Percentiles rank a stretch among this genome's conserved stretches.
Evolutionary conservation across 2,888 invertebrate genomes (phyloP).

Genomic region (Melinaea marsaeus): DNA sequence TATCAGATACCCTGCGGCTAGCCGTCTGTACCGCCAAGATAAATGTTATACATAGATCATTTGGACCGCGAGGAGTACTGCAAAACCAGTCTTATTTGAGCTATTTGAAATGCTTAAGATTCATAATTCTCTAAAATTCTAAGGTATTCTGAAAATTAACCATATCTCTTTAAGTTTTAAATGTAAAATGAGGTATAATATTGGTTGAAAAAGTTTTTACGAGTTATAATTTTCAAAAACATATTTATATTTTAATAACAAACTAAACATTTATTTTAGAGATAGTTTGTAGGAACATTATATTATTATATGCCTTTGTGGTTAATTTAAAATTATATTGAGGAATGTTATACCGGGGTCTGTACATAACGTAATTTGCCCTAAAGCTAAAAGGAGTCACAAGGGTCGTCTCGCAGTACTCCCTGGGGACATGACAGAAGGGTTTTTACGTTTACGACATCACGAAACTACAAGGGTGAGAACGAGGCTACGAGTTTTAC

Average conservation of each 20-base stretch:
- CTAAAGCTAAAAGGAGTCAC: constrained; percentile 4
- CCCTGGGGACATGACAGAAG: constrained; percentile 14
- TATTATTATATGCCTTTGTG: not conserved
- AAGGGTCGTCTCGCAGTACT: constrained; percentile 4
- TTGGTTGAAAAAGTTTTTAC: too few species aligned
- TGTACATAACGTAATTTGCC: not conserved
- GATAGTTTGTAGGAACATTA: too few species aligned
- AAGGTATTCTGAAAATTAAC: too few species aligned
- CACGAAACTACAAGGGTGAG: constrained; percentile 9
- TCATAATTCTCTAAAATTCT: not conserved
- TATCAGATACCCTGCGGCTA: constrained; percentile 6
- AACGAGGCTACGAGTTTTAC: not conserved
- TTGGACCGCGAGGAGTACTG: not conserved
- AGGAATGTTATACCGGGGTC: not conserved
- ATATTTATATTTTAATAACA: too few species aligned
- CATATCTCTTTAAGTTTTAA: too few species aligned
- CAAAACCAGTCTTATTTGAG: constrained; percentile 2
- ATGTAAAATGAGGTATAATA: too few species aligned
- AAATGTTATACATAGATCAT: constrained; percentile 6
- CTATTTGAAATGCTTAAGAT: not conserved
- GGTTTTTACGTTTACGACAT: constrained; percentile 20
- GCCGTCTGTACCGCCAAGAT: constrained; percentile 3
- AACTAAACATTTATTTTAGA: too few species aligned
- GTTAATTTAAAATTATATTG: not conserved
- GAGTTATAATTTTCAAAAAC: too few species aligned